These are phyloP conservation scores for Phenganax subtilis DNA, from an alignment of 92 coral and sea anemone genomes.

Conservation along the genomic window DNA sequence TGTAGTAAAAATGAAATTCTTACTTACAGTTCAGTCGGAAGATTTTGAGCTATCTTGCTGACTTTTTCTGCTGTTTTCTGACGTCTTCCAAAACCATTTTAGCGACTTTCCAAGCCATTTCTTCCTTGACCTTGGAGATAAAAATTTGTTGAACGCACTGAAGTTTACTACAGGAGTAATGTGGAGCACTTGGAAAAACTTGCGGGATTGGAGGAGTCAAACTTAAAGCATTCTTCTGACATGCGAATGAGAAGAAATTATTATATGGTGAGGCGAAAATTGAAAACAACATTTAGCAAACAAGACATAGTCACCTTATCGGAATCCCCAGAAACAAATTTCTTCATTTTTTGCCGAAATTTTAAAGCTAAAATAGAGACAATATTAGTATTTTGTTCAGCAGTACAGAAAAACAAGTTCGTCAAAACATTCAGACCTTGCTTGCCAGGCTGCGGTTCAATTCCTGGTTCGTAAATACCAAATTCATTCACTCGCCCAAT, in stretches of 20 bases:
- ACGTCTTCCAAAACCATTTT: constrained; percentile 97
- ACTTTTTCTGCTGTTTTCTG: constrained; percentile 58
- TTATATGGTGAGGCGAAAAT: no score
- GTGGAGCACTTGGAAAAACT: no score
- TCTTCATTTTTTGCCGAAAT: constrained; percentile 89
- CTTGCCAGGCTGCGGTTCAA: constrained; percentile 88
- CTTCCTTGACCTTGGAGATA: constrained; percentile 72
- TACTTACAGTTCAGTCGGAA: neutral
- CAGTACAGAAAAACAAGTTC: neutral
- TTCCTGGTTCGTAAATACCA: constrained; percentile 86
- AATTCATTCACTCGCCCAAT: constrained; percentile 87
- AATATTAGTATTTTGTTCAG: neutral
- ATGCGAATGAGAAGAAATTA: no score
- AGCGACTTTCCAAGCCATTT: constrained; percentile 98
- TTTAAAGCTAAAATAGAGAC: constrained; percentile 60
- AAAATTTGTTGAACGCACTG: neutral
- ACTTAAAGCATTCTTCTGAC: no score
- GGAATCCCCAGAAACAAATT: constrained; percentile 90
- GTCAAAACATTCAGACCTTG: constrained; percentile 28
- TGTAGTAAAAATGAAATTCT: neutral
- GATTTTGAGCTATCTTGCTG: neutral
- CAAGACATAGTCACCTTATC: constrained; percentile 60
- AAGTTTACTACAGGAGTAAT: no score
- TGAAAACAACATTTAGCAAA: neutral
- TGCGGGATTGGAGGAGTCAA: no score